phyloP scores from a whole-genome alignment of 92 coral and sea anemone genomes.

The Epizoanthus scotinus region DNA sequence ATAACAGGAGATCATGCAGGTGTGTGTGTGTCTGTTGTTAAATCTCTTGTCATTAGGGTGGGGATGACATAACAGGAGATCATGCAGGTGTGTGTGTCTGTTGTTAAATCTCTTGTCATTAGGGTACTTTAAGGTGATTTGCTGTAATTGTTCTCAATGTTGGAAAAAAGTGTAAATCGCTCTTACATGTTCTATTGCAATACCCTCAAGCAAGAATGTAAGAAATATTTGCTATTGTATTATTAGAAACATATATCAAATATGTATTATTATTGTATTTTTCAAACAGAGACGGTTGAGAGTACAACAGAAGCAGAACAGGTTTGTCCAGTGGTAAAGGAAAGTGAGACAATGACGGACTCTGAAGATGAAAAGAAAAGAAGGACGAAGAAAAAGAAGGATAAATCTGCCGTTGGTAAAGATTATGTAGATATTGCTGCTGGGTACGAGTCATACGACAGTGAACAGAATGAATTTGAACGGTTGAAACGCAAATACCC shows the following conservation, averaged over 20 bases:
- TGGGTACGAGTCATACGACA: constrained; percentile 79
- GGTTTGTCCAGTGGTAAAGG: not conserved
- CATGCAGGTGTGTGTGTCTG: too few relatives aligned
- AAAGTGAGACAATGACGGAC: not conserved
- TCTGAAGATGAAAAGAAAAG: constrained; percentile 1
- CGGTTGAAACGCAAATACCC: constrained; percentile 19
- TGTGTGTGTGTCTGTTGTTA: not conserved
- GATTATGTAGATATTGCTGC: constrained; percentile 54
- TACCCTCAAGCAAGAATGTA: too few relatives aligned
- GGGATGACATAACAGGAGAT: too few relatives aligned
- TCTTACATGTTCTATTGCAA: too few relatives aligned
- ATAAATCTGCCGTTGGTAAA: constrained; percentile 39
- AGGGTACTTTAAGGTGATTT: too few relatives aligned
- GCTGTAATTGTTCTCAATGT: too few relatives aligned
- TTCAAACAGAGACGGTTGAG: constrained; percentile 2
- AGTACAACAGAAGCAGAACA: not conserved
- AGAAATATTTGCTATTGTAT: too few relatives aligned
- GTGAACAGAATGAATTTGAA: constrained; percentile 67
- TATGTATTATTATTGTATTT: not conserved
- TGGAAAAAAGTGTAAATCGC: too few relatives aligned
- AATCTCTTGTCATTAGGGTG: too few relatives aligned
- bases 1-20: too few relatives aligned
- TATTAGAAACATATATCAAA: too few relatives aligned
- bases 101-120: too few relatives aligned
- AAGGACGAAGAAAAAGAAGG: constrained; percentile 52